A percentile compares a stretch with the other conserved stretches of the same genome.
These are phyloP conservation scores for Drepana falcataria DNA, from an alignment of 2,888 invertebrate species.

Conservation along the genomic window DNA sequence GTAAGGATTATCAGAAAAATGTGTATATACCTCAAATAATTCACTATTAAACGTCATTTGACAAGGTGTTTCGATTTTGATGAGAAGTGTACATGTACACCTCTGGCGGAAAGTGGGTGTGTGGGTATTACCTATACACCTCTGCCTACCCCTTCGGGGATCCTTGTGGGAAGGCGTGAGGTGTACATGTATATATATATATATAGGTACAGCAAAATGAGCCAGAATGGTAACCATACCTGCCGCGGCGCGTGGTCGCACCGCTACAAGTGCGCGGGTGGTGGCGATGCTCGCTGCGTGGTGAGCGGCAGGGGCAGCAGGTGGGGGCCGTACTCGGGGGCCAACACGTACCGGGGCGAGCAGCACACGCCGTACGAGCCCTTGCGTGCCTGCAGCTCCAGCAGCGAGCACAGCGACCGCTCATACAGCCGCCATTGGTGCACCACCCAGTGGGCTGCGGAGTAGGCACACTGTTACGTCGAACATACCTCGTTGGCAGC, in stretches of 20 bases:
- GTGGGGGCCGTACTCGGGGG: constrained; percentile 61
- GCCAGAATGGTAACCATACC: constrained; percentile 19
- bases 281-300: constrained; percentile 59
- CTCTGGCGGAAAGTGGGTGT: too few relatives aligned
- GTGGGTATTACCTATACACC: too few relatives aligned
- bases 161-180: too few relatives aligned
- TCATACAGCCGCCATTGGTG: constrained; percentile 71
- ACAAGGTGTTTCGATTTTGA: too few relatives aligned
- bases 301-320: constrained; percentile 60
- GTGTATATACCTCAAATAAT: too few relatives aligned
- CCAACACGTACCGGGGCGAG: constrained; percentile 61
- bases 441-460: constrained; percentile 65
- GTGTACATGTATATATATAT: too few relatives aligned
- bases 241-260: constrained; percentile 56
- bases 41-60: too few relatives aligned
- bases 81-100: too few relatives aligned
- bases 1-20: too few relatives aligned
- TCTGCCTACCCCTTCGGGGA: too few relatives aligned
- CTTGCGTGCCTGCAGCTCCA: constrained; percentile 65
- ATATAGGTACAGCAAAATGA: too few relatives aligned
- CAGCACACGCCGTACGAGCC: constrained; percentile 60
- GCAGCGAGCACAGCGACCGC: constrained; percentile 64
- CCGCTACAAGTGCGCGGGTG: constrained; percentile 74
- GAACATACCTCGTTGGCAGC: too few relatives aligned
- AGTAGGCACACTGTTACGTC: neutral